Evolutionary conservation across 2,888 invertebrate genomes (phyloP).

Genomic region (Coleophora flavipennella): DNA sequence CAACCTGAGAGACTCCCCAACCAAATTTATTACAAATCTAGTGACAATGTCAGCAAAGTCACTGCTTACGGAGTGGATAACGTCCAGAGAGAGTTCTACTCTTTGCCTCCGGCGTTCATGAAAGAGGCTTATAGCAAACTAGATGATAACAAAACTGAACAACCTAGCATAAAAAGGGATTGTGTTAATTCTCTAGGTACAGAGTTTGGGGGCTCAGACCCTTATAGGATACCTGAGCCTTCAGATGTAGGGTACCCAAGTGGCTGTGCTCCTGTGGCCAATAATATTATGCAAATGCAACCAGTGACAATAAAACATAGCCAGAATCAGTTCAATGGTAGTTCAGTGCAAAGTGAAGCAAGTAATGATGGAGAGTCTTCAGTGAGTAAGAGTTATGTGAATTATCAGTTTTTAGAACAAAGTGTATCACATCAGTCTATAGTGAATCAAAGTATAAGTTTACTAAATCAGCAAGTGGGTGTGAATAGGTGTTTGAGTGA

Average conservation of each 20-base stretch:
- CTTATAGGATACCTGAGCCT: slow-evolving; percentile 39
- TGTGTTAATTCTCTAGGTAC: slow-evolving; percentile 30
- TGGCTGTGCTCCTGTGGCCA: slow-evolving; percentile 39
- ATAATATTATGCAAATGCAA: slow-evolving; percentile 49
- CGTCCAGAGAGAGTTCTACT: slow-evolving; percentile 41
- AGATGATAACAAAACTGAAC: slow-evolving; percentile 34
- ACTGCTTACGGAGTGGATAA: slow-evolving; percentile 34
- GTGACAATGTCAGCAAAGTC: slow-evolving; percentile 41
- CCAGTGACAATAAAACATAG: slow-evolving; percentile 37
- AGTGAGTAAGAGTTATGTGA: slow-evolving; percentile 56
- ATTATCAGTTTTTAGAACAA: slow-evolving; percentile 69
- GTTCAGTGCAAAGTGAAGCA: slow-evolving; percentile 43
- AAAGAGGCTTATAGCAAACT: slow-evolving; percentile 40
- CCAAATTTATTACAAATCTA: slow-evolving; percentile 44
- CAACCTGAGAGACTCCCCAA: slow-evolving; percentile 36
- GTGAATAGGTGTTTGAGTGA: slow-evolving; percentile 53
- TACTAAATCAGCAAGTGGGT: slow-evolving; percentile 66
- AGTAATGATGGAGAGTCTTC: slow-evolving; percentile 50
- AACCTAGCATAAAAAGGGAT: slow-evolving; percentile 36
- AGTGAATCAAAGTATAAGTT: slow-evolving; percentile 68
- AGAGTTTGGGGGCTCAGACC: slow-evolving; percentile 42
- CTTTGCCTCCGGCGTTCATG: slow-evolving; percentile 37
- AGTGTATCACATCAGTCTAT: slow-evolving; percentile 67
- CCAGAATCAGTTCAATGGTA: slow-evolving; percentile 50
- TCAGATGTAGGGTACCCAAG: slow-evolving; percentile 47